These are phyloP conservation scores for Cephus pygmeus DNA, from an alignment of 2,888 invertebrate genomes.

Conservation along the genomic window DNA sequence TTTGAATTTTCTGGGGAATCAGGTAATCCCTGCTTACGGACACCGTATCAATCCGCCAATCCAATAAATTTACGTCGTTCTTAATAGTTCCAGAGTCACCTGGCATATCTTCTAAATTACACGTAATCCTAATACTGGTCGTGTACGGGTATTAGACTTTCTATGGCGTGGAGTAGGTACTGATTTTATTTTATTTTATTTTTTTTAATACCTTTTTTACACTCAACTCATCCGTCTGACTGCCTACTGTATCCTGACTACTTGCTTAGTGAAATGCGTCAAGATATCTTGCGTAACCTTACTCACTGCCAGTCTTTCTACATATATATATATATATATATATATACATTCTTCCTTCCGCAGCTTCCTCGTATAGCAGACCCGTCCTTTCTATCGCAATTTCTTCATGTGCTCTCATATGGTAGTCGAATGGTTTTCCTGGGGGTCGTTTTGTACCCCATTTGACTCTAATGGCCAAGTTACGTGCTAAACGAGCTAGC, in stretches of 20 bases:
- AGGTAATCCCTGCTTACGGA: neutral
- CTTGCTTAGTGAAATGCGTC: neutral
- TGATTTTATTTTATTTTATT: neutral
- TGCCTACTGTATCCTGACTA: neutral
- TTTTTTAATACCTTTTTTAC: neutral
- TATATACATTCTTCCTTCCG: neutral
- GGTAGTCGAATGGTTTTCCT: neutral
- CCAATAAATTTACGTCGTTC: neutral
- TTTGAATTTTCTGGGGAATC: neutral
- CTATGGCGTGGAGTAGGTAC: neutral
- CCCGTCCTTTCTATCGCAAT: neutral
- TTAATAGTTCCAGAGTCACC: neutral
- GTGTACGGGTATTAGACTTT: neutral
- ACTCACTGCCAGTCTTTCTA: neutral
- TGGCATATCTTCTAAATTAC: neutral
- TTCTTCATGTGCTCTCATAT: neutral
- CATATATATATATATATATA: neutral
- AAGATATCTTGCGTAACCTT: neutral
- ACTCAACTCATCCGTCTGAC: neutral
- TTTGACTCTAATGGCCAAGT: neutral
- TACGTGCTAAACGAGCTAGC: neutral
- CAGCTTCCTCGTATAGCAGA: neutral
- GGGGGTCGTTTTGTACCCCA: neutral
- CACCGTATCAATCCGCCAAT: neutral
- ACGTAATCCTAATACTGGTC: neutral